Percentiles rank a stretch among this genome's conserved stretches.
These are phyloP conservation scores for Melanocharis versteri DNA, from an alignment of 2,113 vertebrate genomes.

Conservation along the genomic window DNA sequence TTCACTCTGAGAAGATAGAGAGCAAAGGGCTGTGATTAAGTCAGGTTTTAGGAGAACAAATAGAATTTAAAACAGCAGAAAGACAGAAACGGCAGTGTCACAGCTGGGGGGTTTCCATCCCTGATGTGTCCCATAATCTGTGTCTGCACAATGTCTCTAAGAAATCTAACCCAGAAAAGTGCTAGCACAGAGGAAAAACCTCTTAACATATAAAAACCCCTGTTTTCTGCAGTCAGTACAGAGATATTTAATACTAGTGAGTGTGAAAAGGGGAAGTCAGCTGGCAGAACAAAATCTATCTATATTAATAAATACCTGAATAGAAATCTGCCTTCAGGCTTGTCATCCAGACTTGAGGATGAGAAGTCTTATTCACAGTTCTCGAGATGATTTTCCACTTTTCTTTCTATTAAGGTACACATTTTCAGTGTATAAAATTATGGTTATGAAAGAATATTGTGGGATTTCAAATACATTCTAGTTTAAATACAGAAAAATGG, in stretches of 20 bases:
- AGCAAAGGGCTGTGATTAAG: background rate
- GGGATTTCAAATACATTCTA: background rate
- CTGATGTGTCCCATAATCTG: background rate
- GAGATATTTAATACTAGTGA: background rate
- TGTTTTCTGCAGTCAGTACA: background rate
- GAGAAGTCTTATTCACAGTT: background rate
- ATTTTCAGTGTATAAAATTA: background rate
- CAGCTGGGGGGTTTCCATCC: background rate
- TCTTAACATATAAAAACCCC: rapidly evolving
- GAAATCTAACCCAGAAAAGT: background rate
- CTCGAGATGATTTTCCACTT: background rate
- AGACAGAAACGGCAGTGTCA: background rate
- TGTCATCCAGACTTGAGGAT: background rate
- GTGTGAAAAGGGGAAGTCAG: background rate
- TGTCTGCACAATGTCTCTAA: background rate
- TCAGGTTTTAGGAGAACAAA: background rate
- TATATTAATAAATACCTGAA: background rate
- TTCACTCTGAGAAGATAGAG: background rate
- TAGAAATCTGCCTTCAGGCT: background rate
- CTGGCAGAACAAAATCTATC: background rate
- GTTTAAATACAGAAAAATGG: background rate
- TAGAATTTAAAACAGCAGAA: background rate
- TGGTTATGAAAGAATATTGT: background rate
- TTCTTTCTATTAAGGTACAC: background rate
- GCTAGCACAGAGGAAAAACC: background rate